Conservation (phyloP, 2,888 invertebrate genomes). For the Cephus nigrinus region DNA sequence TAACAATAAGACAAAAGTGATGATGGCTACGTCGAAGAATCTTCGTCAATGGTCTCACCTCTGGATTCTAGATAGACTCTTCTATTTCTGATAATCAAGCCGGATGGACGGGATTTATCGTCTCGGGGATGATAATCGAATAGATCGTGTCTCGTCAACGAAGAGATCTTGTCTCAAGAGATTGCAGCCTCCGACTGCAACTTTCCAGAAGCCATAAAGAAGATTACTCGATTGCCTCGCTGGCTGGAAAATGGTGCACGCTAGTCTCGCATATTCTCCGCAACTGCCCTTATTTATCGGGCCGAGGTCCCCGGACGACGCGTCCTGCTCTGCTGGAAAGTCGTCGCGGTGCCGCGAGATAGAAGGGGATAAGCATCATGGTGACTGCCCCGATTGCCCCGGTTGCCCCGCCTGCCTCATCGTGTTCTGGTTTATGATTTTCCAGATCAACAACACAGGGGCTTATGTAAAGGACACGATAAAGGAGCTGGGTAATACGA, state of each 20-base stretch:
- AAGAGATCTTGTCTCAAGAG: neutral
- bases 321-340: neutral
- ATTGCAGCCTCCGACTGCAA: neutral
- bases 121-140: neutral
- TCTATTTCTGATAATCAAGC: neutral
- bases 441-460: constrained; percentile 6
- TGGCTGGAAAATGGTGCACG: constrained; percentile 16
- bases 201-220: constrained; percentile 36
- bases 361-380: neutral
- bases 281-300: neutral
- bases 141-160: neutral
- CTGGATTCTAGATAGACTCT: neutral
- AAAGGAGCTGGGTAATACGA: constrained; percentile 36
- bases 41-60: neutral
- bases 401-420: neutral
- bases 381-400: neutral
- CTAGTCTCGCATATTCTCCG: neutral
- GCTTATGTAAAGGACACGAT: constrained; percentile 20
- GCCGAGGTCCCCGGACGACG: neutral
- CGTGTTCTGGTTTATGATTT: constrained; percentile 3
- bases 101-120: neutral
- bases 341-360: neutral
- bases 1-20: neutral
- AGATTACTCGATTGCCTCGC: constrained; percentile 40
- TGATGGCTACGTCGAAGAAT: neutral